A percentile compares a stretch with the other conserved stretches of the same genome.
Evolutionary conservation across 2,888 invertebrate species (phyloP).

Genomic region (Ophion obscuratus): DNA sequence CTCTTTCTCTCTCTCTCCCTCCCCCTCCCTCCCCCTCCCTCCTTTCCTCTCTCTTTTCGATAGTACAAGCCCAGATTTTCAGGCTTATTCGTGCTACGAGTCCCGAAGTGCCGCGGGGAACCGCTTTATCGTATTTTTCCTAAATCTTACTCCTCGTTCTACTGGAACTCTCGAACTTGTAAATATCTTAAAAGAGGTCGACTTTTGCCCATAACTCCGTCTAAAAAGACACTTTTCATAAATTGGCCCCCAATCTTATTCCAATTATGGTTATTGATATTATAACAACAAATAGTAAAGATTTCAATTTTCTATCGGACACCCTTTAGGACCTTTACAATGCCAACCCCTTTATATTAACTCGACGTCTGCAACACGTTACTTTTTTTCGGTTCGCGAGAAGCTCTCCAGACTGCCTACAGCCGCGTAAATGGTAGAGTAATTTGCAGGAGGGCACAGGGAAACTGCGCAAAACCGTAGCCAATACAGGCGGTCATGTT

Average conservation of each 20-base stretch:
- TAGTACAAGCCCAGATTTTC: slow-evolving; percentile 41
- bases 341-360: too few relatives aligned
- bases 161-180: slow-evolving; percentile 25
- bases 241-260: slow-evolving; percentile 20
- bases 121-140: slow-evolving; percentile 17
- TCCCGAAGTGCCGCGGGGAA: slow-evolving; percentile 41
- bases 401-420: background rate
- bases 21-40: background rate
- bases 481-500: background rate
- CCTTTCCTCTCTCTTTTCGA: slow-evolving; percentile 16
- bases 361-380: too few relatives aligned
- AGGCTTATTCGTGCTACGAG: slow-evolving; percentile 39
- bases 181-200: slow-evolving; percentile 33
- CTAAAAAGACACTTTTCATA: slow-evolving; percentile 22
- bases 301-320: too few relatives aligned
- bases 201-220: slow-evolving; percentile 52
- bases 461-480: background rate
- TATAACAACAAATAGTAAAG: background rate
- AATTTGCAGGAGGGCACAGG: background rate
- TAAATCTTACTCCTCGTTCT: background rate
- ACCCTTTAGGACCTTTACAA: too few relatives aligned
- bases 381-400: background rate
- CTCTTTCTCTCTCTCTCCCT: background rate
- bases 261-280: slow-evolving; percentile 15
- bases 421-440: background rate